Conservation (phyloP, 2,888 invertebrate species). For the Nesidiocoris tenuis region DNA sequence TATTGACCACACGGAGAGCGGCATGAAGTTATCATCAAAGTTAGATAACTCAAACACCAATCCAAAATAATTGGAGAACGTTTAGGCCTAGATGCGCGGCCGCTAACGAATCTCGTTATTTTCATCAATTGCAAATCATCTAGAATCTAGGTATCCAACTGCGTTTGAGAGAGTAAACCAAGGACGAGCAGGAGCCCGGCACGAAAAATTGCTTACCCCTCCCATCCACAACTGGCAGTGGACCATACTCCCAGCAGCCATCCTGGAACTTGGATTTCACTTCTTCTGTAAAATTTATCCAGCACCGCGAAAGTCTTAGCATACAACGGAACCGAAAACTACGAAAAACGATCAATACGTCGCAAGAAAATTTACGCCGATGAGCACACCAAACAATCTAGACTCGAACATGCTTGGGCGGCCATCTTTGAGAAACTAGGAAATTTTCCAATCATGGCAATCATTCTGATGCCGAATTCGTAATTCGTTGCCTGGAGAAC, state of each 20-base stretch:
- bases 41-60: too few species aligned
- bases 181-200: background rate
- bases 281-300: background rate
- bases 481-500: too few species aligned
- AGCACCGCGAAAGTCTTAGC: background rate
- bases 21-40: too few species aligned
- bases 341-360: background rate
- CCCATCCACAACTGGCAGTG: conserved; percentile 50
- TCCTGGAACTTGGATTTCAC: background rate
- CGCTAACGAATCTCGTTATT: too few species aligned
- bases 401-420: background rate
- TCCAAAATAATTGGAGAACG: too few species aligned
- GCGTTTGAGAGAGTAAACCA: too few species aligned
- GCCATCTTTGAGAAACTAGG: background rate
- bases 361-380: background rate
- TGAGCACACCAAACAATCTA: background rate
- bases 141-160: too few species aligned
- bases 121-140: too few species aligned
- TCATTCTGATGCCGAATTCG: too few species aligned
- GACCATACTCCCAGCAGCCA: conserved; percentile 45
- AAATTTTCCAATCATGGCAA: too few species aligned
- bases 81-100: too few species aligned
- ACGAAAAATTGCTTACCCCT: conserved; percentile 45
- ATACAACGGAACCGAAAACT: background rate
- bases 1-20: too few species aligned